Evolutionary conservation across 2,797 vertebrate species (phyloP), one percentile per base, ranked within the genome.

Genomic region (Crocodylus rhombifer): DNA sequence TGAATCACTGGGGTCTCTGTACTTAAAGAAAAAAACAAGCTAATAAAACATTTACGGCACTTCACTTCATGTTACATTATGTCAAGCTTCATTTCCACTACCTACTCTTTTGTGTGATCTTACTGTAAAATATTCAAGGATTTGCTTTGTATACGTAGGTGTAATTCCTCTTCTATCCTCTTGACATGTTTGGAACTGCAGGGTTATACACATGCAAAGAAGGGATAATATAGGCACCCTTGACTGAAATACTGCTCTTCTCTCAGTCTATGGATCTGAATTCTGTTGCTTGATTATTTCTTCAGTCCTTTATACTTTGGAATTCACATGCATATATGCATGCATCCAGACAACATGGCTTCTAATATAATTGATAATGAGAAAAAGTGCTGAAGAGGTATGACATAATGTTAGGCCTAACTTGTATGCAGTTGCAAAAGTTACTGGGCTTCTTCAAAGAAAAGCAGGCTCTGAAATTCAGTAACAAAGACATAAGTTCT

Each of bases 101-200:
- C 10, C 7, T 82, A 77, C 25, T 87, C 23, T 71, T 12, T 74
- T 92, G n/a, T 87, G 14, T 88, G 82, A 82, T 25, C 21, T 62
- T 78, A 60, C 14, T 76, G 30, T 57, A 82, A 86, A 93, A 65
- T 65, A 92, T 67, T 89, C 56, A 84, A 79, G 63, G 78, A 55
- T n/a, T 61, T 87, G 14, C 33, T 28, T 23, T 64, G 51, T 14
- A 14, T 88, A 26, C 20, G 63, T 55, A 58, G 23, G 28, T 63
- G 69, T 60, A 79, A n/a, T 7, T 62, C 51, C 25, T 80, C 42
- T 25, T 25, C 21, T 51, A n/a, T 86, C 5, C 21, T 65, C 67
- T 69, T 78, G 58, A 18, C 26, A 42, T 51, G 4, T 36, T 36
- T 63, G 26, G 17, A 71, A 71, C 21, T 42, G 36, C 25, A 3